These are phyloP conservation scores for Patella vulgata DNA, from an alignment of 1,140 invertebrate species.

Conservation along the genomic window DNA sequence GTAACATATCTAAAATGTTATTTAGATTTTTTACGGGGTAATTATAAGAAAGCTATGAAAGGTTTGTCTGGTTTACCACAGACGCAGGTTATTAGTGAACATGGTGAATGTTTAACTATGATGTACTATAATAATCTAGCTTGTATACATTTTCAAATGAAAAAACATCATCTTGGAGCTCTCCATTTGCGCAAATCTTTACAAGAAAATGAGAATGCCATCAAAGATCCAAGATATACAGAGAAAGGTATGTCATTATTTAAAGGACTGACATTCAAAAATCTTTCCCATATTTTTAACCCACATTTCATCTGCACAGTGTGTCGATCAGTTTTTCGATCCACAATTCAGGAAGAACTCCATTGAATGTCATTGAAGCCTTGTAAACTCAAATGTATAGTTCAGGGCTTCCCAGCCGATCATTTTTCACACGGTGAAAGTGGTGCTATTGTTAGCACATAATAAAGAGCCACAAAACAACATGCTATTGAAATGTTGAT, in stretches of 20 bases:
- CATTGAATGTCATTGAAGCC: no score
- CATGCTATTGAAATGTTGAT: no score
- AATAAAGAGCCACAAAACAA: no score
- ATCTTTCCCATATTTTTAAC: no score
- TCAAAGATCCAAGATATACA: slow-evolving; percentile 60
- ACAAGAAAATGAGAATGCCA: slow-evolving; percentile 78
- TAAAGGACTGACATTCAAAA: no score
- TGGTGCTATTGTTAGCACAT: no score
- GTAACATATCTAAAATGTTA: slow-evolving; percentile 76
- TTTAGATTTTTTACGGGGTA: slow-evolving; percentile 77
- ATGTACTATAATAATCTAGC: slow-evolving; percentile 91
- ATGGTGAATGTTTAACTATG: slow-evolving; percentile 67
- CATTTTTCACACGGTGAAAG: no score
- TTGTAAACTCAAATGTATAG: no score
- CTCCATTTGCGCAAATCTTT: slow-evolving; percentile 88
- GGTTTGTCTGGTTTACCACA: slow-evolving; percentile 72
- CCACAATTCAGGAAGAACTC: no score
- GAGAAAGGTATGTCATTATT: slow-evolving; percentile 29
- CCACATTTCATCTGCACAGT: neutral
- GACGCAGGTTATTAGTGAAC: slow-evolving; percentile 38
- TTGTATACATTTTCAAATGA: slow-evolving; percentile 85
- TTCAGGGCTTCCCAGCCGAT: no score
- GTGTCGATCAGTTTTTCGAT: no score
- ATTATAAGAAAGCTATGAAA: slow-evolving; percentile 76
- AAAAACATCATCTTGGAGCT: slow-evolving; percentile 85